These are phyloP conservation scores for Dendropsophus ebraccatus DNA, from an alignment of 2,113 vertebrate genomes.

Conservation along the genomic window DNA sequence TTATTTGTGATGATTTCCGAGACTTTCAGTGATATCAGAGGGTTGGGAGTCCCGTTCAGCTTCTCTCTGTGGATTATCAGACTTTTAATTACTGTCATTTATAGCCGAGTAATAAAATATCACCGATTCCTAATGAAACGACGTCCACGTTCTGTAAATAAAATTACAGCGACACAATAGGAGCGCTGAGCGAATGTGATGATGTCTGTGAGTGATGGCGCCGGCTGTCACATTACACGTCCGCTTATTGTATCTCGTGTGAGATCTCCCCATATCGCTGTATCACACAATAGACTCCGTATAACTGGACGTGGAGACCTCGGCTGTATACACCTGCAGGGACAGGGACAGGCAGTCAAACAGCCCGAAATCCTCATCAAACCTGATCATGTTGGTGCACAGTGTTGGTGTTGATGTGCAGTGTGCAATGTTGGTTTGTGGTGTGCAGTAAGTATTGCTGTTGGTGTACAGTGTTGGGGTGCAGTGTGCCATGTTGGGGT, in stretches of 20 bases:
- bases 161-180: neutral
- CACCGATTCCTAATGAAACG: neutral
- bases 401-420: no score
- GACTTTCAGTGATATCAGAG: no score
- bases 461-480: neutral
- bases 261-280: neutral
- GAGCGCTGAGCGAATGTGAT: neutral
- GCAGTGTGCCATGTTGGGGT: no score
- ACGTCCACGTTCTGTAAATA: neutral
- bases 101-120: neutral
- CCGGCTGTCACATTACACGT: neutral
- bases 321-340: no score
- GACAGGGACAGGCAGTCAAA: no score
- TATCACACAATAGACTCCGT: neutral
- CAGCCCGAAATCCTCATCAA: no score
- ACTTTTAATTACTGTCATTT: neutral
- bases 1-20: no score
- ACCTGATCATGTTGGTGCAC: no score
- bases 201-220: neutral
- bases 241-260: neutral
- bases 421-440: no score
- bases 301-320: no score
- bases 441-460: no score
- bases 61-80: slow-evolving; percentile 2
- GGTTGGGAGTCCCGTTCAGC: no score